phyloP scores from a whole-genome alignment of 2,888 invertebrate genomes.

The Hypomecis atomaria region DNA sequence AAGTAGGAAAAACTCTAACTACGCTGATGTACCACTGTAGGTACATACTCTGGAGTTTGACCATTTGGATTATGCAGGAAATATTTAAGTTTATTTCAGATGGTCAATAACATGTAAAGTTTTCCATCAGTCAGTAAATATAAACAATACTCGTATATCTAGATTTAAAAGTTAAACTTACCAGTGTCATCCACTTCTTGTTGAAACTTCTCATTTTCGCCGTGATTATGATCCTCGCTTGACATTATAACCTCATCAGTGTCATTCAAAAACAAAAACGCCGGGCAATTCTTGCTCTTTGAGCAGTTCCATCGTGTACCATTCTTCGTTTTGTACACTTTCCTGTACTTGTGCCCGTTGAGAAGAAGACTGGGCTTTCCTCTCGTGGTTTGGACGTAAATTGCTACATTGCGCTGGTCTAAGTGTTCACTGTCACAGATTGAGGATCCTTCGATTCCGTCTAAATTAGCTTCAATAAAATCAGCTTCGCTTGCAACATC shows the following conservation, averaged over 20 bases:
- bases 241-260: constrained; percentile 64
- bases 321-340: constrained; percentile 58
- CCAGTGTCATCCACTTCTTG: constrained; percentile 51
- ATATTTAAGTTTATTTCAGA: too few relatives aligned
- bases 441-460: constrained; percentile 33
- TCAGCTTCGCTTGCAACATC: constrained; percentile 35
- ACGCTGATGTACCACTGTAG: too few relatives aligned
- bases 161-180: constrained; percentile 39
- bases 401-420: constrained; percentile 46
- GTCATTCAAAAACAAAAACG: constrained; percentile 64
- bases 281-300: constrained; percentile 59
- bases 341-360: constrained; percentile 65
- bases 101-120: too few relatives aligned
- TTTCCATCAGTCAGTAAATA: not conserved
- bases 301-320: constrained; percentile 71
- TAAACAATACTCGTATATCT: not conserved
- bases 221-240: constrained; percentile 60
- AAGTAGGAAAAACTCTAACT: too few relatives aligned
- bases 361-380: constrained; percentile 66
- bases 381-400: constrained; percentile 60
- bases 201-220: constrained; percentile 40
- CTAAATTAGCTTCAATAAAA: constrained; percentile 39
- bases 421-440: constrained; percentile 24
- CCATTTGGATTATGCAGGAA: too few relatives aligned
- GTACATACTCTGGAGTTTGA: too few relatives aligned